These are phyloP conservation scores for Acrocephalus kingi DNA, from an alignment of 2,113 vertebrate species.

Conservation along the genomic window DNA sequence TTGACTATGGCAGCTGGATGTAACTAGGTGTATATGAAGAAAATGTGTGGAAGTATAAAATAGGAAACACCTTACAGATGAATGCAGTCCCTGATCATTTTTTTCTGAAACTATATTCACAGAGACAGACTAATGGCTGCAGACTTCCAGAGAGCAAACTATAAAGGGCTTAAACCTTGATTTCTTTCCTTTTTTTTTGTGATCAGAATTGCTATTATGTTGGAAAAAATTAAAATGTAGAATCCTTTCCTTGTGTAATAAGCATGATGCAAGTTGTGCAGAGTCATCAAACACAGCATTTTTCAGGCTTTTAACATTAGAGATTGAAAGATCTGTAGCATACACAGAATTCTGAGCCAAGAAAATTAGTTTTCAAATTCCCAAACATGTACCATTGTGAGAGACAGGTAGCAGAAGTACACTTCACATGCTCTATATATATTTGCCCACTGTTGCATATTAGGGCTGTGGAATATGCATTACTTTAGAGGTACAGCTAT, in stretches of 20 bases:
- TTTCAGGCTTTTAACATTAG: neutral
- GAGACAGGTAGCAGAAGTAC: neutral
- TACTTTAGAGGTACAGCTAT: neutral
- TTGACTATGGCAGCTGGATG: neutral
- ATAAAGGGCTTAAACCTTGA: neutral
- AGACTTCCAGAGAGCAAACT: neutral
- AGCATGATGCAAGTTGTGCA: neutral
- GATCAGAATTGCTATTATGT: neutral
- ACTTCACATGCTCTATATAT: neutral
- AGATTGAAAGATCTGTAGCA: neutral
- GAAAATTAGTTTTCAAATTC: slow-evolving; percentile 35
- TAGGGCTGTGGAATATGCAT: neutral
- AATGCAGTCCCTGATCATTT: neutral
- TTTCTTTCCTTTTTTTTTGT: neutral
- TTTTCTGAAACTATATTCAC: neutral
- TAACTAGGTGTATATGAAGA: neutral
- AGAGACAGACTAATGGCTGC: neutral
- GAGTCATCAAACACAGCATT: neutral
- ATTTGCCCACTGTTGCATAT: neutral
- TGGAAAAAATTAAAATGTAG: neutral
- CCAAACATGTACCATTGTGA: neutral
- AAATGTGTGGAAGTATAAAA: neutral
- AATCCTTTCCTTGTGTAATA: neutral
- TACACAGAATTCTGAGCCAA: neutral
- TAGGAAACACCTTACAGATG: neutral